Percentiles rank a stretch among this genome's conserved stretches.
phyloP scores from a whole-genome alignment of 2,113 vertebrate genomes.

The Polypterus bichir region DNA sequence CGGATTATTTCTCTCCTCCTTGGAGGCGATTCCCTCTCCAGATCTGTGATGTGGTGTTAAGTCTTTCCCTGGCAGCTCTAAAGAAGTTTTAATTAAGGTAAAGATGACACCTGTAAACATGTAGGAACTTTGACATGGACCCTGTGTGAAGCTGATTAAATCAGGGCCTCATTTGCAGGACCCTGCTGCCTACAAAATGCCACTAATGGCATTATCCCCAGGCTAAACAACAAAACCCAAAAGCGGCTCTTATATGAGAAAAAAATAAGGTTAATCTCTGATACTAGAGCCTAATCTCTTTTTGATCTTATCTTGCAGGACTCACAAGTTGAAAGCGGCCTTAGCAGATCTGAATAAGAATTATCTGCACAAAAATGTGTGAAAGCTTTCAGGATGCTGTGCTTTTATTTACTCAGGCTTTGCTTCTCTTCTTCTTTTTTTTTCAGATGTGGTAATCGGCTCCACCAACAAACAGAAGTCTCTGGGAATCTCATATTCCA shows the following conservation, averaged over 20 bases:
- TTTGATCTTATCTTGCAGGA: conserved; percentile 31
- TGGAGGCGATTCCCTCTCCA: conserved; percentile 20
- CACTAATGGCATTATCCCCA: conserved; percentile 62
- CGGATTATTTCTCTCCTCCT: conserved; percentile 46
- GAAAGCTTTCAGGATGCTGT: conserved; percentile 9
- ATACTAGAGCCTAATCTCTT: conserved; percentile 41
- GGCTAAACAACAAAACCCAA: conserved; percentile 46
- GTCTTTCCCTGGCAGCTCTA: no score
- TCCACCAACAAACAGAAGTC: not conserved
- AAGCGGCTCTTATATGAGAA: conserved; percentile 39
- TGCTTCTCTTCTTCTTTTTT: conserved; percentile 3
- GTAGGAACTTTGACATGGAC: conserved; percentile 55
- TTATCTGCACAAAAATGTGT: conserved; percentile 22
- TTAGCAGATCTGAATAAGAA: conserved; percentile 7
- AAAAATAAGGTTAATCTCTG: conserved; percentile 45
- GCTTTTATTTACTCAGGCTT: not conserved
- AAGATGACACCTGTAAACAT: conserved; percentile 61
- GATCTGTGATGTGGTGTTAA: no score
- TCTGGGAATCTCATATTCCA: no score
- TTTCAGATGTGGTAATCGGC: conserved; percentile 11
- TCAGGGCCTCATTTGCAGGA: conserved; percentile 58
- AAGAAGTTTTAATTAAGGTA: conserved; percentile 53
- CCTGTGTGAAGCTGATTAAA: conserved; percentile 67
- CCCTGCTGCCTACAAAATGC: conserved; percentile 64
- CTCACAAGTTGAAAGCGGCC: conserved; percentile 3